phyloP scores from a whole-genome alignment of 92 coral and sea anemone genomes.

The Pocillopora grandis region DNA sequence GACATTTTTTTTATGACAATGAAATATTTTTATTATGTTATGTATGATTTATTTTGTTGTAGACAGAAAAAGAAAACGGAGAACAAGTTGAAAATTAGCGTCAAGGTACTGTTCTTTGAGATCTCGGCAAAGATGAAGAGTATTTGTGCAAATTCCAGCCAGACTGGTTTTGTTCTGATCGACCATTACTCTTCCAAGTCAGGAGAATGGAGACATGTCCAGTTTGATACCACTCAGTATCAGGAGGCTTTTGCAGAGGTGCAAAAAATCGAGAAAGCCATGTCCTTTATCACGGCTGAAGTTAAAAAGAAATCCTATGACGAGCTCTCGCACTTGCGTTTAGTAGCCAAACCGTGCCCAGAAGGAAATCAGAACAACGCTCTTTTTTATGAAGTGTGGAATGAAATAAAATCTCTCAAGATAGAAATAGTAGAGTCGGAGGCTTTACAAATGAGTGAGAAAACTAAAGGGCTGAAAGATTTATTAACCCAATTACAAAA shows the following conservation, averaged over 20 bases:
- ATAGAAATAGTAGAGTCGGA: neutral
- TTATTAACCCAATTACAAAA: neutral
- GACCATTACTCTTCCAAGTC: conserved; percentile 1
- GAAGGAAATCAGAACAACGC: neutral
- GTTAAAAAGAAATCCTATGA: neutral
- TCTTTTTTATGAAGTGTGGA: neutral
- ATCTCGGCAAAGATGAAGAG: conserved; percentile 14
- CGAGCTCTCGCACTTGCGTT: neutral
- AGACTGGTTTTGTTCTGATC: neutral
- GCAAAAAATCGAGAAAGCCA: neutral
- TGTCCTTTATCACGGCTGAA: neutral
- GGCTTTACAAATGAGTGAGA: neutral
- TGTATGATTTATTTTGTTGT: neutral
- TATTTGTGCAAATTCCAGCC: neutral
- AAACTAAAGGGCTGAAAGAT: neutral
- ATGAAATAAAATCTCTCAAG: neutral
- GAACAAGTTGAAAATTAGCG: neutral
- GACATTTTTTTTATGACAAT: no score
- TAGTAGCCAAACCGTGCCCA: neutral
- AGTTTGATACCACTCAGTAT: neutral
- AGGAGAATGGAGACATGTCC: neutral
- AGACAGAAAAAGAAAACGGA: neutral
- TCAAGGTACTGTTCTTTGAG: conserved; percentile 9
- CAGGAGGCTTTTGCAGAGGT: neutral
- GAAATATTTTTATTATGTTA: no score